phyloP scores from a whole-genome alignment of 2,797 vertebrate species.

The Neopelma chrysocephalum region DNA sequence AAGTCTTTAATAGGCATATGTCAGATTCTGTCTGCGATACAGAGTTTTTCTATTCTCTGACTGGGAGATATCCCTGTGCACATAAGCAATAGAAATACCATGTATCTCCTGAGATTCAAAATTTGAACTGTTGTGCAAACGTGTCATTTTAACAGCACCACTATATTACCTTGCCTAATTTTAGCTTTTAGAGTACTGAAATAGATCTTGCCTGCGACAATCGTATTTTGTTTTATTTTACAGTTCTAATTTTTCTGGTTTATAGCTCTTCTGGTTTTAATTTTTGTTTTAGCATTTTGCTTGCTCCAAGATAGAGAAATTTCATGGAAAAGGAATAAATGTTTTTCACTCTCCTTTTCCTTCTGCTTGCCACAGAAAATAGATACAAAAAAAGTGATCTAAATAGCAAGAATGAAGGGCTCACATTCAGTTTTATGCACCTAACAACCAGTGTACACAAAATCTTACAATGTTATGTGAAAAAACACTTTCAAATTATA shows the following conservation, averaged over 20 bases:
- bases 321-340: not conserved
- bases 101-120: not conserved
- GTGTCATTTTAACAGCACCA: not conserved
- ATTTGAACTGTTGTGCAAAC: not conserved
- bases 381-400: not conserved
- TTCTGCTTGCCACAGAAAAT: not conserved
- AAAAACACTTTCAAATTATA: not conserved
- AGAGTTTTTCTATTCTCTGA: not conserved
- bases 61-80: not conserved
- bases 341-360: not conserved
- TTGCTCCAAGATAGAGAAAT: not conserved
- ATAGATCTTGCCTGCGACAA: not conserved
- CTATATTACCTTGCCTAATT: not conserved
- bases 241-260: not conserved
- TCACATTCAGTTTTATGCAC: not conserved
- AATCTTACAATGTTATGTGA: rapidly evolving
- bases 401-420: not conserved
- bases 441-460: not conserved
- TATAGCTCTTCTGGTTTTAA: not conserved
- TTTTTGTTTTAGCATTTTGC: not conserved
- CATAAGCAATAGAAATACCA: not conserved
- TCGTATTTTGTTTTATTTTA: not conserved
- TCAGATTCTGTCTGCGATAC: not conserved
- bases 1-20: not conserved
- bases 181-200: not conserved